Base-by-base conservation (phyloP, 1,140 invertebrate genomes). In the Cydia strobilella region DNA sequence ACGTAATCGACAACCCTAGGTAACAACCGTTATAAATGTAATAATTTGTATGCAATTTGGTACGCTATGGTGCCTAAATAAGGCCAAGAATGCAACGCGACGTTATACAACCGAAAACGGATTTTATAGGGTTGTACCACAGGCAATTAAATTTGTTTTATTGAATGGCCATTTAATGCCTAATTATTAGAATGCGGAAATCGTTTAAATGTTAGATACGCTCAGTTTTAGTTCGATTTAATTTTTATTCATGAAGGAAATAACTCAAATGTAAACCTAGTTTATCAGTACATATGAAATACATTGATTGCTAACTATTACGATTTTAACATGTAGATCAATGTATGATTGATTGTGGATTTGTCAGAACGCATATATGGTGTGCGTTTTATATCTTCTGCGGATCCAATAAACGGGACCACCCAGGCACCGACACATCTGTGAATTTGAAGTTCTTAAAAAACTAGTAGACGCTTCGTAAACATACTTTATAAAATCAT, bases 31-130 rank as follows among this genome's bases (percentile, higher is more conserved):
- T 31, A 27, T 27, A 69, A 35, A 35, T 42, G 65, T 9, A 9
- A 31, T 66, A 31, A n/a, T 69, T 69, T 39, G 31, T 69, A 69
- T 69, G 65, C 65, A 35, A 69, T 69, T 69, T 18, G 31, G 63
- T 27, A 15, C 27, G 15, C 65, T 35, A 69, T 69, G 31, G 65
- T 42, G 2, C n/a, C 65, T 9, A 18, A 69, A 69, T 35, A 69
- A 42, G 65, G 31, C n/a, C 27, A 69, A 35, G 27, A 39, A 35
- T 35, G 27, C 65, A 7, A 39, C n/a, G 13, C 31, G 15, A 20
- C 63, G 65, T 35, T 35, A 69, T 69, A 69, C 35, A 69, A 35
- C 65, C 65, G 63, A 69, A 42, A 18, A 69, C 18, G 65, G 31
- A 9, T 39, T 25, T 69, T 39, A 69, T 18, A 42, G 15, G 31